Conservation (phyloP, 1,140 invertebrate genomes). For the Rhagoletis pomonella region DNA sequence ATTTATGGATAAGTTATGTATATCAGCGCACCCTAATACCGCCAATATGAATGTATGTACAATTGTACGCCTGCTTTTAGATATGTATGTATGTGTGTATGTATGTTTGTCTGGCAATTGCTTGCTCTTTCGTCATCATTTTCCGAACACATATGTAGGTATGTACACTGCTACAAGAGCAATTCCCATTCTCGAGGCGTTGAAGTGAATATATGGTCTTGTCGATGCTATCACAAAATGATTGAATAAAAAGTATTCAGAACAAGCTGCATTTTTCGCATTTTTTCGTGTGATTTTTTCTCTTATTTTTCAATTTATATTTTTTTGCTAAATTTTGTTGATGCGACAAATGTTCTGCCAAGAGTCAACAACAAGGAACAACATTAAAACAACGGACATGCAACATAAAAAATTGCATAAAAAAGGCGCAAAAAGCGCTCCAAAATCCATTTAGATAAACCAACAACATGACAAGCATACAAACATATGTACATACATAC, state of each 20-base stretch:
- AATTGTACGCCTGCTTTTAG: not conserved
- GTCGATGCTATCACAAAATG: constrained; percentile 49
- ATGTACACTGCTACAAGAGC: too few relatives aligned
- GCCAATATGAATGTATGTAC: not conserved
- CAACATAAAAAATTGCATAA: constrained; percentile 32
- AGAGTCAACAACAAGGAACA: not conserved
- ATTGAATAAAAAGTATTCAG: constrained; percentile 51
- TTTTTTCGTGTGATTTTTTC: constrained; percentile 22
- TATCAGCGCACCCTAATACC: too few relatives aligned
- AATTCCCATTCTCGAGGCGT: not conserved
- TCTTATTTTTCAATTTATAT: not conserved
- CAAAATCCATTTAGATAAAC: constrained; percentile 48
- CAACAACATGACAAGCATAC: constrained; percentile 30
- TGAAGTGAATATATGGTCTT: constrained; percentile 39
- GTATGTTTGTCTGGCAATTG: not conserved
- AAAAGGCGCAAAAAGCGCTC: not conserved
- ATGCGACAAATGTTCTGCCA: constrained; percentile 36
- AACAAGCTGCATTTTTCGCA: constrained; percentile 51
- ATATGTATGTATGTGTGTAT: not conserved
- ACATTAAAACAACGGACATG: not conserved
- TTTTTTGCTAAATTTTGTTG: not conserved
- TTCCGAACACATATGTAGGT: not conserved
- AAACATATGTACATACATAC: not conserved
- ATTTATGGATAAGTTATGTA: too few relatives aligned
- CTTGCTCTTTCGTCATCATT: not conserved